phyloP scores from a whole-genome alignment of 2,113 vertebrate species.

The Megaleporinus macrocephalus region DNA sequence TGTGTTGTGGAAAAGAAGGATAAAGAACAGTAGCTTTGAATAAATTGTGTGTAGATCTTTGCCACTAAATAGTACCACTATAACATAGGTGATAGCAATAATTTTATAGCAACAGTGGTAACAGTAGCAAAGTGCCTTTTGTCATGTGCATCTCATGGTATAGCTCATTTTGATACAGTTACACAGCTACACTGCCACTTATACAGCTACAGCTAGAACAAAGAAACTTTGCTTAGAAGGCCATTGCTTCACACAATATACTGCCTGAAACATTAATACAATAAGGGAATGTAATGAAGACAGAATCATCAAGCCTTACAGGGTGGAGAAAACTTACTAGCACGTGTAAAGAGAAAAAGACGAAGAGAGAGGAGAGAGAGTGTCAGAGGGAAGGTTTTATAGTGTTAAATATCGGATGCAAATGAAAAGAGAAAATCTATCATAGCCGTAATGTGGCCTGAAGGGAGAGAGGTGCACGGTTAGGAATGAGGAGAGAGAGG shows the following conservation, averaged over 20 bases:
- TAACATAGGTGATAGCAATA: too few relatives aligned
- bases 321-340: background rate
- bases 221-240: background rate
- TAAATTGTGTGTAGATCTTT: too few relatives aligned
- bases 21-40: too few relatives aligned
- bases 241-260: background rate
- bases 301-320: background rate
- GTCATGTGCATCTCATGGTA: slow-evolving; percentile 4
- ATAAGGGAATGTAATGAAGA: background rate
- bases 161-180: slow-evolving; percentile 8
- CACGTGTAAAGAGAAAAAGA: slow-evolving; percentile 11
- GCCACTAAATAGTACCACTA: too few relatives aligned
- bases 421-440: slow-evolving; percentile 98
- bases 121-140: background rate
- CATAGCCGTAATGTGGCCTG: slow-evolving; percentile 93
- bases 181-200: background rate
- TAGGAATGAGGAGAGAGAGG: slow-evolving; percentile 64
- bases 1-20: too few relatives aligned
- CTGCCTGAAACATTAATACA: background rate
- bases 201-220: slow-evolving; percentile 56
- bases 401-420: slow-evolving; percentile 93
- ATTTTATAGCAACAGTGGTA: slow-evolving; percentile 7
- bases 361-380: background rate
- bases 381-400: slow-evolving; percentile 70
- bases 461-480: slow-evolving; percentile 77